These are phyloP conservation scores for Geophilus truncorum DNA, from an alignment of 2,888 invertebrate genomes.

Conservation along the genomic window DNA sequence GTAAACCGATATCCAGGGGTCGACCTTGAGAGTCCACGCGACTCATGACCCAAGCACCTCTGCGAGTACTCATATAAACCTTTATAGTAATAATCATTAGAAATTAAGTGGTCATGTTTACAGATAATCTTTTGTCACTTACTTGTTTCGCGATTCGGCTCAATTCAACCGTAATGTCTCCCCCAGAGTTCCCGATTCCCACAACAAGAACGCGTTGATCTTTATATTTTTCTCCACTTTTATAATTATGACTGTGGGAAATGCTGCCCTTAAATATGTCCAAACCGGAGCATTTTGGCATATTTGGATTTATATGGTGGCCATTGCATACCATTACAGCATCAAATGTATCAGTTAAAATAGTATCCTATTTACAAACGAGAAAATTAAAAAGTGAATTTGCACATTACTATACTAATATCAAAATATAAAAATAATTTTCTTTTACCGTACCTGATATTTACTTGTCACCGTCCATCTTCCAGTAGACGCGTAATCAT, in stretches of 20 bases:
- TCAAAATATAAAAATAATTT: background rate
- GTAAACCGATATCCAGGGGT: background rate
- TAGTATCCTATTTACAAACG: background rate
- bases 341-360: constrained; percentile 41
- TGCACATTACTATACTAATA: constrained; percentile 17
- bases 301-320: constrained; percentile 50
- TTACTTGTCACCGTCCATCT: constrained; percentile 44
- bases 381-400: background rate
- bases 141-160: constrained; percentile 38
- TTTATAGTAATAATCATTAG: too few species aligned
- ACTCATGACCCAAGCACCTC: constrained; percentile 52
- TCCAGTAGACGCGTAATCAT: constrained; percentile 44
- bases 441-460: constrained; percentile 37
- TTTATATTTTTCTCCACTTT: constrained; percentile 43
- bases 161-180: constrained; percentile 51
- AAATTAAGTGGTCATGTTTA: too few species aligned
- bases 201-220: constrained; percentile 49
- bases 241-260: constrained; percentile 44
- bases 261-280: constrained; percentile 42
- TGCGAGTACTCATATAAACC: constrained; percentile 49
- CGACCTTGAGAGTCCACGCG: constrained; percentile 42
- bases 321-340: constrained; percentile 53
- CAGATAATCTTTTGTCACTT: too few species aligned
- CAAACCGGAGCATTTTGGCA: constrained; percentile 48
- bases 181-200: constrained; percentile 52